These are phyloP conservation scores for Zaprionus tsacasi DNA, from an alignment of 1,140 invertebrate species.

Conservation along the genomic window DNA sequence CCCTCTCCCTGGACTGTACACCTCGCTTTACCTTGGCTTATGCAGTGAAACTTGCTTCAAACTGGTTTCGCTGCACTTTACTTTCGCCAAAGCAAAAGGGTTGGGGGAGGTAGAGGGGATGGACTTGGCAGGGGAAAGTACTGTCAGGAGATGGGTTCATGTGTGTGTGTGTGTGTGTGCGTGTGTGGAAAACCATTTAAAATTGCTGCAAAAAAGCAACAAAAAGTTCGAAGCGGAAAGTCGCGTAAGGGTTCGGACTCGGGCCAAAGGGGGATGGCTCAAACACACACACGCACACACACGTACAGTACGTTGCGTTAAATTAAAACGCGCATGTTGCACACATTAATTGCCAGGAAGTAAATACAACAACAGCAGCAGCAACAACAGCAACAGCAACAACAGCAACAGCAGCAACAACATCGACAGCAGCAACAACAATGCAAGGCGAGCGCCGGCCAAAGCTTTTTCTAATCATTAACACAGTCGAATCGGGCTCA, in stretches of 20 bases:
- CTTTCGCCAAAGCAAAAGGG: conserved; percentile 30
- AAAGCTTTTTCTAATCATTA: conserved; percentile 83
- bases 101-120: neutral
- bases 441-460: conserved; percentile 19
- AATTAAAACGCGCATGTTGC: conserved; percentile 81
- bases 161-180: neutral
- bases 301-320: conserved; percentile 66
- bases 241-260: conserved; percentile 7
- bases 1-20: conserved; percentile 15
- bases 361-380: conserved; percentile 64
- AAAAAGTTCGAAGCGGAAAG: conserved; percentile 61
- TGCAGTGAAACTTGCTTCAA: conserved; percentile 58
- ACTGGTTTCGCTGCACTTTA: conserved; percentile 67
- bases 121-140: neutral
- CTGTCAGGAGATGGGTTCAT: neutral
- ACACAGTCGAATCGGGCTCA: conserved; percentile 58
- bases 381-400: conserved; percentile 11
- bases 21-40: conserved; percentile 26
- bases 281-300: conserved; percentile 8
- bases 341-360: conserved; percentile 80
- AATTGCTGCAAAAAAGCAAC: conserved; percentile 75
- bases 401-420: conserved; percentile 41
- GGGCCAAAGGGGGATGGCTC: conserved; percentile 8
- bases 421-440: conserved; percentile 26
- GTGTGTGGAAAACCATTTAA: conserved; percentile 71